phyloP scores from a whole-genome alignment of 2,888 invertebrate genomes.

The Diarsia mendica region DNA sequence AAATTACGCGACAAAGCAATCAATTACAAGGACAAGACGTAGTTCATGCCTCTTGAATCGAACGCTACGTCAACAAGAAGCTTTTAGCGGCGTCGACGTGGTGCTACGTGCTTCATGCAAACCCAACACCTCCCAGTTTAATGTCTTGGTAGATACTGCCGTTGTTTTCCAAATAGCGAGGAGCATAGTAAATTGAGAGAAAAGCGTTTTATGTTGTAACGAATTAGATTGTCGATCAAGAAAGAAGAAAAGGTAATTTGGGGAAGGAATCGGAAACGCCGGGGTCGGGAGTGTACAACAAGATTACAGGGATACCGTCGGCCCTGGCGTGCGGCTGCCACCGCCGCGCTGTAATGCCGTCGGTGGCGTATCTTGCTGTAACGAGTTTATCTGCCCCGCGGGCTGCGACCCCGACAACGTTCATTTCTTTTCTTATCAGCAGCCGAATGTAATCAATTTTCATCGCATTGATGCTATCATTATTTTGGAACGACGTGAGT shows the following conservation, averaged over 20 bases:
- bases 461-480: constrained; percentile 42
- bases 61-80: constrained; percentile 89
- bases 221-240: constrained; percentile 86
- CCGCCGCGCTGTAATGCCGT: constrained; percentile 70
- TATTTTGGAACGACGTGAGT: constrained; percentile 22
- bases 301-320: constrained; percentile 86
- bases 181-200: constrained; percentile 74
- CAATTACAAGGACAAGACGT: constrained; percentile 89
- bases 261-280: constrained; percentile 84
- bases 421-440: constrained; percentile 84
- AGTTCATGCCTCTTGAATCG: constrained; percentile 85
- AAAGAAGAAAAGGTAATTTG: constrained; percentile 85
- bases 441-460: constrained; percentile 83
- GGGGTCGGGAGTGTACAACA: constrained; percentile 84
- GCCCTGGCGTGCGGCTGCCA: constrained; percentile 78
- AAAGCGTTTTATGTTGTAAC: constrained; percentile 80
- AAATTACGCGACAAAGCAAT: constrained; percentile 90
- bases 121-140: constrained; percentile 77
- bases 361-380: constrained; percentile 85
- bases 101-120: constrained; percentile 81
- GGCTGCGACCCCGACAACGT: constrained; percentile 81
- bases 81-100: constrained; percentile 85
- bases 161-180: constrained; percentile 77
- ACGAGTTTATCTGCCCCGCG: constrained; percentile 90
- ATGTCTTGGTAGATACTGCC: constrained; percentile 70